phyloP scores from a whole-genome alignment of 2,888 invertebrate species.

The Microplitis deprimator region DNA sequence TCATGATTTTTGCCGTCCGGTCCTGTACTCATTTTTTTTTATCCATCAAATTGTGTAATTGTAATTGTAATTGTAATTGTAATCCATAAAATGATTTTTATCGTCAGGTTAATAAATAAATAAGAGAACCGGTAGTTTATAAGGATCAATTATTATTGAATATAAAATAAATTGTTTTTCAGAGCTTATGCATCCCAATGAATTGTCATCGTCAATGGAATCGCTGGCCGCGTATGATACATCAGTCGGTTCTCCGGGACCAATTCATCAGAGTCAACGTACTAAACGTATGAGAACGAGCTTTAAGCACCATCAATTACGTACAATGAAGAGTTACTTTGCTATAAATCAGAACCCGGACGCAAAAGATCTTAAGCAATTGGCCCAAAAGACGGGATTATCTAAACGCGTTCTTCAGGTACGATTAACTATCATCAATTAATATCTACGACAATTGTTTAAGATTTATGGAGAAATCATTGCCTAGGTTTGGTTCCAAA shows the following conservation, averaged over 20 bases:
- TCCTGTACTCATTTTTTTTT: constrained; percentile 8
- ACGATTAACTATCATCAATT: constrained; percentile 49
- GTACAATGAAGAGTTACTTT: constrained; percentile 99
- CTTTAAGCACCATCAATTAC: constrained; percentile 98
- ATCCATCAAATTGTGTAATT: background rate
- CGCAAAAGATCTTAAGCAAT: constrained; percentile 97
- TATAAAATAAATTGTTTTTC: constrained; percentile 60
- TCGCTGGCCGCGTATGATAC: constrained; percentile 82
- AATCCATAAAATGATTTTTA: background rate
- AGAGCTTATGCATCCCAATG: constrained; percentile 84
- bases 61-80: too few relatives aligned
- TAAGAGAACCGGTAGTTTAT: background rate
- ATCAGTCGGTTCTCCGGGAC: constrained; percentile 81
- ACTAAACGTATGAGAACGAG: constrained; percentile 98
- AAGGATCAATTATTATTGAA: background rate
- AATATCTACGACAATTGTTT: background rate
- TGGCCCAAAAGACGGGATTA: constrained; percentile 98
- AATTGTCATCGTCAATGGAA: constrained; percentile 84
- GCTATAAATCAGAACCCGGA: constrained; percentile 99
- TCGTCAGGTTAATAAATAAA: too few relatives aligned
- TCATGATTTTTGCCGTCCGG: background rate
- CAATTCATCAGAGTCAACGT: constrained; percentile 78
- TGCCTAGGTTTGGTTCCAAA: constrained; percentile 98
- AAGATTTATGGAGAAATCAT: constrained; percentile 21
- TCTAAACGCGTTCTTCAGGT: constrained; percentile 99